These are phyloP conservation scores for Amblyornis subalaris DNA, from an alignment of 2,113 vertebrate genomes.

Conservation along the genomic window DNA sequence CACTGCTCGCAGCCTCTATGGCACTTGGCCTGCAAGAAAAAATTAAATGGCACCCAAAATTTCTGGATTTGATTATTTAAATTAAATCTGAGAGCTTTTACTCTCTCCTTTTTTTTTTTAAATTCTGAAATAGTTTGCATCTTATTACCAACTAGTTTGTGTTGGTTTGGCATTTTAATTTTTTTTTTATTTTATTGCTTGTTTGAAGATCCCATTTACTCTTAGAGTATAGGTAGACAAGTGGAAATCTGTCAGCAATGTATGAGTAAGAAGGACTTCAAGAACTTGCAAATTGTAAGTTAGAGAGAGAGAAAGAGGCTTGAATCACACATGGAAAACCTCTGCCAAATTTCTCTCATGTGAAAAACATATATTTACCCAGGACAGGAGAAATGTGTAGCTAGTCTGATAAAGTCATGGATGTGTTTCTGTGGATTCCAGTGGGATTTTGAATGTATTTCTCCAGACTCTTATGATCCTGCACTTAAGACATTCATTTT, in stretches of 20 bases:
- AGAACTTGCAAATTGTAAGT: neutral
- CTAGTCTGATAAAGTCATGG: neutral
- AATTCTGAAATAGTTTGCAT: neutral
- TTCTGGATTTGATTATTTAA: neutral
- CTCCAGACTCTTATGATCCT: neutral
- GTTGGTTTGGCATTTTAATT: neutral
- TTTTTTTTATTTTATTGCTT: neutral
- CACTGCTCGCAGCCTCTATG: neutral
- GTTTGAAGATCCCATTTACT: neutral
- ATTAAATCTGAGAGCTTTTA: neutral
- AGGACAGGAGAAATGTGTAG: neutral
- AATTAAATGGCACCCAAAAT: neutral
- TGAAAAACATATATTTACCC: neutral
- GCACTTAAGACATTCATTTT: neutral
- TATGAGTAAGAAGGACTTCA: neutral
- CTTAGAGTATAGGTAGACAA: neutral
- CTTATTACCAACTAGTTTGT: neutral
- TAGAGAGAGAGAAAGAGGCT: neutral
- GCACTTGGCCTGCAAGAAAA: neutral
- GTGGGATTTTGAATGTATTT: neutral
- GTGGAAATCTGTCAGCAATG: neutral
- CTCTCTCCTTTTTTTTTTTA: neutral
- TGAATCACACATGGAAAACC: neutral
- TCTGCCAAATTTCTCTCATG: neutral
- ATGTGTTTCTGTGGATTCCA: neutral